Conservation (phyloP, 1,140 invertebrate species). For the Telenomus remus region DNA sequence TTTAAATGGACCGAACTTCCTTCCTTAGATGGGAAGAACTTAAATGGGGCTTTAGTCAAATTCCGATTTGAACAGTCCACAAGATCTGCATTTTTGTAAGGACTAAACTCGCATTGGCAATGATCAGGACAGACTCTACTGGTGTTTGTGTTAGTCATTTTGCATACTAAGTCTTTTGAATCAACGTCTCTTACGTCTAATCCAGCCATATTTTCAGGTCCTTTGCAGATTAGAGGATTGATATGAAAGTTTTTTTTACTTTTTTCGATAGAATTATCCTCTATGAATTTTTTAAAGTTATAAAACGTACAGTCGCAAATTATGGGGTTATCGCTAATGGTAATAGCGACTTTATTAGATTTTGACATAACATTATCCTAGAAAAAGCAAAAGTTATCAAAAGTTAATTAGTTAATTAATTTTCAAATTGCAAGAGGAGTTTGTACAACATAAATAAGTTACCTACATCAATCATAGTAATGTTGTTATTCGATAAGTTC, state of each 20-base stretch:
- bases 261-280: conserved; percentile 62
- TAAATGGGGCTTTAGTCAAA: conserved; percentile 66
- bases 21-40: background rate
- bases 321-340: conserved; percentile 80
- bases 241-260: conserved; percentile 66
- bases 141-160: conserved; percentile 38
- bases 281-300: conserved; percentile 75
- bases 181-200: conserved; percentile 46
- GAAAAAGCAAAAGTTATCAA: too few relatives aligned
- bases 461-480: too few relatives aligned
- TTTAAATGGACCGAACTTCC: conserved; percentile 67
- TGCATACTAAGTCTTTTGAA: conserved; percentile 58
- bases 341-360: conserved; percentile 62
- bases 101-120: conserved; percentile 74
- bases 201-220: conserved; percentile 53
- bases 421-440: too few relatives aligned
- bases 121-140: conserved; percentile 73
- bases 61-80: conserved; percentile 76
- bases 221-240: conserved; percentile 70
- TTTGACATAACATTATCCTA: too few relatives aligned
- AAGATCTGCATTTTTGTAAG: conserved; percentile 70
- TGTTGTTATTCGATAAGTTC: too few relatives aligned
- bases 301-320: conserved; percentile 80
- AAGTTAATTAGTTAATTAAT: too few relatives aligned
- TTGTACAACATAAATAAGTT: too few relatives aligned